A percentile compares a stretch with the other conserved stretches of the same genome.
Evolutionary conservation across 2,113 vertebrate species (phyloP).

Genomic region (Tauraco erythrolophus): DNA sequence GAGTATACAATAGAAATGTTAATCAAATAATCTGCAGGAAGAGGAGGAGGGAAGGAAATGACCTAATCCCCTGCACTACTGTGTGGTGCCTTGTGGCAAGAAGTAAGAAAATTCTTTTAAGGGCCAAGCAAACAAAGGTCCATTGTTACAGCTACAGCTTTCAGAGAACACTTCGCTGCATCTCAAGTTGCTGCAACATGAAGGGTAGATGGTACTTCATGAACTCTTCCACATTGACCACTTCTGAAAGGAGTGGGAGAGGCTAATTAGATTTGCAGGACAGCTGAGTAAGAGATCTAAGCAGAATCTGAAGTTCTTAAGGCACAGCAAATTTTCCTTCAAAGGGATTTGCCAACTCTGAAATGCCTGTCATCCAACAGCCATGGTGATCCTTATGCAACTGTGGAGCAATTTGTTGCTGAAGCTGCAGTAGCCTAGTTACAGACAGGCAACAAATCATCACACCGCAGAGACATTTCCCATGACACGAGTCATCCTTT

Average conservation of each 20-base stretch:
- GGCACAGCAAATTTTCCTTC: not conserved
- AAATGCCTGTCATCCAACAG: not conserved
- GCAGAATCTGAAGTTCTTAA: not conserved
- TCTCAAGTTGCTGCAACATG: not conserved
- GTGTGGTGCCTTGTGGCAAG: conserved; percentile 10
- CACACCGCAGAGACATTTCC: not conserved
- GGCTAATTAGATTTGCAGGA: not conserved
- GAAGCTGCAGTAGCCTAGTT: not conserved
- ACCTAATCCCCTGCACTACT: conserved; percentile 51
- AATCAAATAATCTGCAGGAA: conserved; percentile 70
- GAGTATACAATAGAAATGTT: conserved; percentile 64
- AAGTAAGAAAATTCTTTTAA: conserved; percentile 30
- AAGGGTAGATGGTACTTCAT: not conserved
- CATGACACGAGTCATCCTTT: not conserved
- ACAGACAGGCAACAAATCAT: not conserved
- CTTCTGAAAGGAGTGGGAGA: not conserved
- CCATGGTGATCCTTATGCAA: not conserved
- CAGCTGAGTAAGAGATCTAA: not conserved
- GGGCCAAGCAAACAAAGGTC: conserved; percentile 1
- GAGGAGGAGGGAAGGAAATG: conserved; percentile 65
- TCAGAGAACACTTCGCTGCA: not conserved
- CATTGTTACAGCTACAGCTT: not conserved
- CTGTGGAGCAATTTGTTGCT: accelerated
- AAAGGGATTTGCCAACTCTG: not conserved
- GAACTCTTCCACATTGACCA: not conserved